Base-by-base conservation (phyloP, 2,797 vertebrate species). In the Syngnathus acus region DNA sequence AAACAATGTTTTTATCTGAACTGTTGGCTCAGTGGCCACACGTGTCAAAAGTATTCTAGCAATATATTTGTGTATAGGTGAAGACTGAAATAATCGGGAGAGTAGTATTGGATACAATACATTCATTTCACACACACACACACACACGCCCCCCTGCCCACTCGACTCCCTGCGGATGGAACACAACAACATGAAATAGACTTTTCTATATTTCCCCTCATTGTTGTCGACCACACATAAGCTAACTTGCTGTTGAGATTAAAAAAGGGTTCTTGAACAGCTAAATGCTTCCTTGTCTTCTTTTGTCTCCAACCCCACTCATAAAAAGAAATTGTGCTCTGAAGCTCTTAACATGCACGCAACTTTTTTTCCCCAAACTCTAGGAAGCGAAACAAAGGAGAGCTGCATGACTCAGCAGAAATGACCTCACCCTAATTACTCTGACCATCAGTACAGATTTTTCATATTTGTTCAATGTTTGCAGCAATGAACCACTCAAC, bases 21-120 rank as follows among this genome's bases (percentile, higher is more conserved):
- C 14, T 38, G 26, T n/a, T 23, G 19, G 16, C 47, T 39, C 48
- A 4, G 48, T 53, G 63, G 32, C 48, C 17, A 26, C 62, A 40
- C 43, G 19, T 51, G 26, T 57, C 65, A 87, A 82, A 93, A 92
- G 93, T 96, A 96, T 96, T 93, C 93, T 90, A 99, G 97, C 96
- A 99, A 98, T 98, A 99, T 92, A 98, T 92, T 93, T 91, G 90
- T 91, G 38, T 61, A 84, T 90, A 90, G 89, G 83, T 88, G 77
- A 86, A 92, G 84, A 89, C 82, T 82, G 88, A 91, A 87, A 84
- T 89, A 75, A 86, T 58, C 7, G 9, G 55, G 26, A 58, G 7
- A 45, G 21, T 62, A 62, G 60, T 47, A 16, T 21, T 26, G 6
- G 42, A 45, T 26, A 26, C 21, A 62, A 5, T 62, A 21, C 55